Evolutionary conservation across 2,113 vertebrate species (phyloP), one percentile per base, ranked within the genome.

Genomic region (Erythrolamprus reginae): DNA sequence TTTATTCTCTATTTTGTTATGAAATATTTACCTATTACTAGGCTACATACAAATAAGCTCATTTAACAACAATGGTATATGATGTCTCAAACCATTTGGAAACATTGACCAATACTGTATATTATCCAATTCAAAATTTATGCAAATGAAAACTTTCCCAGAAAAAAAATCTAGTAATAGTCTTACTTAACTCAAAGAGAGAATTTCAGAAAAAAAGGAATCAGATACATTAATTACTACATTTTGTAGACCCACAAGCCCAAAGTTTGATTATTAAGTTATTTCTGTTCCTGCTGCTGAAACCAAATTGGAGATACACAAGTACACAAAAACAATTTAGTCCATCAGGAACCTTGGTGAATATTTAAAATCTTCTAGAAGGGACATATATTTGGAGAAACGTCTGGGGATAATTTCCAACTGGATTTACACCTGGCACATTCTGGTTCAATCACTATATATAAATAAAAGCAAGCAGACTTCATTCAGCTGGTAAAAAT

Each of bases 1-100:
- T 94, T 94, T 91, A 92, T 94, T 95, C 95, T 51, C 38, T 85
- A 95, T 93, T 96, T 95, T 92, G 90, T 90, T 53, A 86, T 77
- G 94, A 93, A 93, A 88, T 70, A 89, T 90, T 65, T 93, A 94
- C 92, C 88, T 93, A 93, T 93, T 92, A 93, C 89, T 82, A 82
- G 3, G 87, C 90, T 94, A 95, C 17, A 0, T 50, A 94, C 95
- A 94, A 95, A 3, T 45, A 96, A 92, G 84, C 95, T 91, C 70
- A 47, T 87, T 58, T 82, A 91, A 21, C 70, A 91, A 90, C 38
- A 89, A 77, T 61, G n/a, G 58, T 77, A 17, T 17, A 52, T 61
- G n/a, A 84, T 45, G 23, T 91, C 77, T 91, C 13, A n/a, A 91
- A 84, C 86, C 24, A 61, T 48, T 61, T 88, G 7, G 86, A 84